Evolutionary conservation across 2,797 vertebrate genomes (phyloP).

Genomic region (Coreius guichenoti): DNA sequence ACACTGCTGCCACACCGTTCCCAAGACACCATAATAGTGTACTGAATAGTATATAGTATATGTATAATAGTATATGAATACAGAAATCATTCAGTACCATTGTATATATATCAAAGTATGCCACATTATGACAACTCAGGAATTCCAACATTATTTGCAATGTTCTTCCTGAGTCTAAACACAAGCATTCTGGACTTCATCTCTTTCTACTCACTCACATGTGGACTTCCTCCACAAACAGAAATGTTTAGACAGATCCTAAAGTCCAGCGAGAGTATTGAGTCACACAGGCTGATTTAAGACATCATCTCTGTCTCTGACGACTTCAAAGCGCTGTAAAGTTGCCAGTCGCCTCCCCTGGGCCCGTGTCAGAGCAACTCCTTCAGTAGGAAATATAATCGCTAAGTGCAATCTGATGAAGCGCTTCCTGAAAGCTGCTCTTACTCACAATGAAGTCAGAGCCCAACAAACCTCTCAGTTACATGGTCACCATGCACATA

Average conservation of each 20-base stretch:
- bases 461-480: background rate
- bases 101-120: background rate
- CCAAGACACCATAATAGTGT: background rate
- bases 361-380: slow-evolving; percentile 47
- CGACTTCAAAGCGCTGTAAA: slow-evolving; percentile 5
- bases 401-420: slow-evolving; percentile 62
- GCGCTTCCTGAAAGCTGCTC: slow-evolving; percentile 62
- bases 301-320: slow-evolving; percentile 18
- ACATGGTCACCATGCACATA: slow-evolving; percentile 43
- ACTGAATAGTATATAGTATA: background rate
- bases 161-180: slow-evolving; percentile 28
- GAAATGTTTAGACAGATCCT: slow-evolving; percentile 37
- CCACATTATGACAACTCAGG: background rate
- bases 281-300: slow-evolving; percentile 39
- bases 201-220: slow-evolving; percentile 32
- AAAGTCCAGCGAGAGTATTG: slow-evolving; percentile 9
- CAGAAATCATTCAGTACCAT: background rate
- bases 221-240: slow-evolving; percentile 25
- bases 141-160: slow-evolving; percentile 36
- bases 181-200: slow-evolving; percentile 7
- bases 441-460: slow-evolving; percentile 51
- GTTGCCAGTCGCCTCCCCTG: slow-evolving; percentile 10
- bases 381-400: slow-evolving; percentile 63
- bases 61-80: background rate
- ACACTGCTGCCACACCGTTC: background rate